Base-by-base conservation (phyloP, 1,140 invertebrate genomes). In the Polypedilum vanderplanki region DNA sequence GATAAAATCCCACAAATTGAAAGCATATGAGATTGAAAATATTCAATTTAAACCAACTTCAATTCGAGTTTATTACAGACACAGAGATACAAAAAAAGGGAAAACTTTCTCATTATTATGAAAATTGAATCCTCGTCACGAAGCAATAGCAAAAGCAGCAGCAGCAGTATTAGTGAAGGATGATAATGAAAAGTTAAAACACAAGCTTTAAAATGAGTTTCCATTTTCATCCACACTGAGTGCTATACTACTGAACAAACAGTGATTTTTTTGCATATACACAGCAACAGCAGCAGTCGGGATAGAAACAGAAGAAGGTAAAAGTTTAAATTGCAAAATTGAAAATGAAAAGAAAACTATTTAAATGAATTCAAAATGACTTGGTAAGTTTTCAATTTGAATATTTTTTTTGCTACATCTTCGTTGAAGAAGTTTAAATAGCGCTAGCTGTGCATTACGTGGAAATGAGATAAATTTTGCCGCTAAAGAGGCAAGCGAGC, bases 281-380 rank as follows among this genome's bases (percentile, higher is more conserved):
- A 57, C 12, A 57, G 4, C 12, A 57, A 57, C 12, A 57, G 24
- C 46, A 57, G n/a, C 24, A 57, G n/a, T 5, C 24, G 24, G 24
- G 24, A 3, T 1, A 33, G n/a, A 15, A 12, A n/a, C 10, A 57
- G 41, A 57, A 57, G 46, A 57, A 57, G 46, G 46, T 57, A 57
- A 15, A 57, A 57, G 12, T 57, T 57, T 57, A 57, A 57, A 57
- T 70, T 70, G 17, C 65, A 20, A 70, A 70, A 70, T 70, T 70
- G 65, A 70, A 18, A 22, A 70, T 70, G 20, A 70, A 70, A n/a
- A 18, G 20, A 70, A 67, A 70, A 70, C 65, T 70, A 70, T 22
- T 70, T 70, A 70, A 70, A 70, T 70, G 17, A 70, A 70, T 70
- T 70, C 65, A 20, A 18, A 70, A 70, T 70, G 65, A 70, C 65